phyloP scores from a whole-genome alignment of 2,888 invertebrate genomes.

The Lucinisca nassula region DNA sequence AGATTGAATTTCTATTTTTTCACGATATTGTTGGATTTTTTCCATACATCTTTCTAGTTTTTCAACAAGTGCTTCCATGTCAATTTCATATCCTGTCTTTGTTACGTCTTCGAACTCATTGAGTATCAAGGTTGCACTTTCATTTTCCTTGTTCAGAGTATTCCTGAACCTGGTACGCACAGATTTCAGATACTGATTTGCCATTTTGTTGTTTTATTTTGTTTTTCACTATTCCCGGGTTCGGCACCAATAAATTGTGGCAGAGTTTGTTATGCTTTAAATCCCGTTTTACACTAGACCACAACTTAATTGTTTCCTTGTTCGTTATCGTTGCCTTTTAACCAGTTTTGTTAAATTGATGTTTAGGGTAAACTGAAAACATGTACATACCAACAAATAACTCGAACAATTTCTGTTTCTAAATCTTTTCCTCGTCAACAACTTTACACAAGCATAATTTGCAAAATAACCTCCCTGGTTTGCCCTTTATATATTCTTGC shows the following conservation, averaged over 20 bases:
- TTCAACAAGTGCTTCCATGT: not conserved
- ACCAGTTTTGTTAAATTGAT: too few relatives aligned
- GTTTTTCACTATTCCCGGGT: not conserved
- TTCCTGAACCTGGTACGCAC: conserved; percentile 14
- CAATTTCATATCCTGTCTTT: not conserved
- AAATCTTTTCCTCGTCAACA: too few relatives aligned
- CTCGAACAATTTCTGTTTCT: too few relatives aligned
- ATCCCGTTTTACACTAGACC: not conserved
- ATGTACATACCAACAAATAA: too few relatives aligned
- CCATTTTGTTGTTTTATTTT: not conserved
- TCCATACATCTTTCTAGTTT: not conserved
- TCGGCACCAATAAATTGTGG: conserved; percentile 31
- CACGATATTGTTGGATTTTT: not conserved
- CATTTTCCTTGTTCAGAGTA: not conserved
- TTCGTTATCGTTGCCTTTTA: too few relatives aligned
- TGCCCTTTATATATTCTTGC: too few relatives aligned
- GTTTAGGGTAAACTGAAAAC: too few relatives aligned
- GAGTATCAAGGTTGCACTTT: too few relatives aligned
- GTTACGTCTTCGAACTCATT: not conserved
- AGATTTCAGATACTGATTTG: not conserved
- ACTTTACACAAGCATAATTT: too few relatives aligned
- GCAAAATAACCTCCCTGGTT: too few relatives aligned
- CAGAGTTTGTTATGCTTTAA: not conserved
- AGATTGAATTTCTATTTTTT: not conserved
- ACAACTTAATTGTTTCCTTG: too few relatives aligned